Evolutionary conservation across 2,888 invertebrate species (phyloP).

Genomic region (Criorhina ranunculi): DNA sequence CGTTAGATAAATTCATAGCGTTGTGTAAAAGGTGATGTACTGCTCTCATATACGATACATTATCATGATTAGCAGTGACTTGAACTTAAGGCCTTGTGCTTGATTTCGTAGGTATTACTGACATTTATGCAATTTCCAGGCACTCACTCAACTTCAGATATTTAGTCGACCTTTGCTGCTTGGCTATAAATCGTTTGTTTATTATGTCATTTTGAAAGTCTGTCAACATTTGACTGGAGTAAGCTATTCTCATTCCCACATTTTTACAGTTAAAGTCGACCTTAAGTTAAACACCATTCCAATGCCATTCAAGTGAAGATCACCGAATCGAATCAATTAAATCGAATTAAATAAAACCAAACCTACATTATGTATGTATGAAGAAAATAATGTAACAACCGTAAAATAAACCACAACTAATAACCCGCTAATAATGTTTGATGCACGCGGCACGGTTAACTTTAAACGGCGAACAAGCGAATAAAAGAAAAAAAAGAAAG

Average conservation of each 20-base stretch:
- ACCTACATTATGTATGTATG: no score
- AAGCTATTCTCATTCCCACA: no score
- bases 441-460: constrained; percentile 26
- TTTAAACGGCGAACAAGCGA: constrained; percentile 7
- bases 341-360: neutral
- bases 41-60: neutral
- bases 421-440: constrained; percentile 6
- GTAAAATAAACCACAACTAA: constrained; percentile 1
- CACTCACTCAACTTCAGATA: neutral
- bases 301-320: no score
- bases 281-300: no score
- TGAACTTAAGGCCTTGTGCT: constrained; percentile 6
- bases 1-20: constrained; percentile 33
- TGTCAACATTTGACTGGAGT: no score
- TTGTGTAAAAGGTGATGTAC: constrained; percentile 2
- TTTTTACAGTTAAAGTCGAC: no score
- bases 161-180: neutral
- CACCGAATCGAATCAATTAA: neutral
- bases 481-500: constrained; percentile 1
- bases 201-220: neutral
- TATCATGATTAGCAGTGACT: neutral
- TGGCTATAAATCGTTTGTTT: neutral
- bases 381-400: neutral
- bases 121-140: constrained; percentile 3
- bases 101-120: neutral